Percentiles rank a stretch among this genome's conserved stretches.
Conservation (phyloP, 2,797 vertebrate species). For the Hydrolagus colliei region DNA sequence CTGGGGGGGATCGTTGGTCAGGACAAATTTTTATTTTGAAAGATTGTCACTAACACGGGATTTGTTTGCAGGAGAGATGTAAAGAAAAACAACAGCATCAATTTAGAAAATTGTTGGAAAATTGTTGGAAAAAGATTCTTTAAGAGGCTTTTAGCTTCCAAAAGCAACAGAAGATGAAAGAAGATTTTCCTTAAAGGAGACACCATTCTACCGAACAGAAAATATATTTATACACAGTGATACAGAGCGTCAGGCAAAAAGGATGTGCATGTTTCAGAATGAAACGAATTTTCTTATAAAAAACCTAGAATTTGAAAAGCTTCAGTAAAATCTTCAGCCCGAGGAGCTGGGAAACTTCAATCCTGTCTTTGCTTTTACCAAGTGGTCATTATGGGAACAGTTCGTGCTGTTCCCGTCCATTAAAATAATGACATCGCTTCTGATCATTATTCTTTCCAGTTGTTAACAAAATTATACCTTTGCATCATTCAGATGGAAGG, state of each 20-base stretch:
- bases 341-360: background rate
- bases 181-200: slow-evolving; percentile 4
- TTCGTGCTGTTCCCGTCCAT: no score
- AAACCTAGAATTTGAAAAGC: no score
- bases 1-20: no score
- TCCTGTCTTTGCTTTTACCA: background rate
- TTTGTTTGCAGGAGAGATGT: no score
- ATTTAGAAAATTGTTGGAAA: no score
- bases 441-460: slow-evolving; percentile 32
- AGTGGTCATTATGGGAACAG: slow-evolving; percentile 1
- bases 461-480: slow-evolving; percentile 40
- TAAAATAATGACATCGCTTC: background rate
- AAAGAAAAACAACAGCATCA: no score
- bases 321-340: background rate
- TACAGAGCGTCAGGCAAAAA: slow-evolving; percentile 3
- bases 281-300: background rate
- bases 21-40: no score
- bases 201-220: slow-evolving; percentile 21
- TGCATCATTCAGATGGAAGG: slow-evolving; percentile 40
- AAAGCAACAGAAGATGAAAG: background rate
- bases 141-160: background rate
- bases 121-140: no score
- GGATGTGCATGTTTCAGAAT: background rate
- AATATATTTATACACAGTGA: slow-evolving; percentile 21
- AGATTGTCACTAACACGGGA: no score